These are phyloP conservation scores for Eilema sororculum DNA, from an alignment of 2,888 invertebrate genomes.

Conservation along the genomic window DNA sequence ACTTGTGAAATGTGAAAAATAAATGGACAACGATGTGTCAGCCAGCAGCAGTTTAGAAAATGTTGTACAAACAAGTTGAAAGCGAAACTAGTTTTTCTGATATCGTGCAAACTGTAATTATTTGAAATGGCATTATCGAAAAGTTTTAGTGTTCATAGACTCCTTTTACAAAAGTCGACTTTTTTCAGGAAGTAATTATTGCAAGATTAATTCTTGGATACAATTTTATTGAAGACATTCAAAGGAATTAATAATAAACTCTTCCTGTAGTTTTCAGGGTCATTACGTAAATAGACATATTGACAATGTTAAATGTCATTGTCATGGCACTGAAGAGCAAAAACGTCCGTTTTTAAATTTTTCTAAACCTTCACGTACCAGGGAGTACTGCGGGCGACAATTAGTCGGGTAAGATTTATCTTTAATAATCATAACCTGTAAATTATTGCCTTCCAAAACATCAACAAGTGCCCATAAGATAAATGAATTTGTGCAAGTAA, in stretches of 20 bases:
- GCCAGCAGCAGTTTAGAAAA: background rate
- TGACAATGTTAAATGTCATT: constrained; percentile 68
- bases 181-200: constrained; percentile 54
- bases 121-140: constrained; percentile 65
- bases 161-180: constrained; percentile 55
- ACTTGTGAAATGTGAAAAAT: background rate
- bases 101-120: background rate
- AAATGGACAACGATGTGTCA: background rate
- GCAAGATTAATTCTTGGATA: background rate
- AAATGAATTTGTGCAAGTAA: background rate
- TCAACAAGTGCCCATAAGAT: background rate
- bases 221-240: background rate
- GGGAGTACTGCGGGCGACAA: constrained; percentile 91
- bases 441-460: background rate
- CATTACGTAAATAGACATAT: constrained; percentile 80
- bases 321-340: constrained; percentile 64
- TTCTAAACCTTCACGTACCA: constrained; percentile 80
- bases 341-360: constrained; percentile 75
- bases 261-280: constrained; percentile 82
- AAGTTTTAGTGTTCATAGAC: constrained; percentile 50
- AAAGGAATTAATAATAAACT: constrained; percentile 14
- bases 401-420: constrained; percentile 89
- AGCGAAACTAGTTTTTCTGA: background rate
- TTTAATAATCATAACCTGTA: constrained; percentile 26
- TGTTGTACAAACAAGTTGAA: constrained; percentile 5